Evolutionary conservation across 2,888 invertebrate genomes (phyloP), one percentile per base, ranked within the genome.

Genomic region (Stramonita haemastoma): DNA sequence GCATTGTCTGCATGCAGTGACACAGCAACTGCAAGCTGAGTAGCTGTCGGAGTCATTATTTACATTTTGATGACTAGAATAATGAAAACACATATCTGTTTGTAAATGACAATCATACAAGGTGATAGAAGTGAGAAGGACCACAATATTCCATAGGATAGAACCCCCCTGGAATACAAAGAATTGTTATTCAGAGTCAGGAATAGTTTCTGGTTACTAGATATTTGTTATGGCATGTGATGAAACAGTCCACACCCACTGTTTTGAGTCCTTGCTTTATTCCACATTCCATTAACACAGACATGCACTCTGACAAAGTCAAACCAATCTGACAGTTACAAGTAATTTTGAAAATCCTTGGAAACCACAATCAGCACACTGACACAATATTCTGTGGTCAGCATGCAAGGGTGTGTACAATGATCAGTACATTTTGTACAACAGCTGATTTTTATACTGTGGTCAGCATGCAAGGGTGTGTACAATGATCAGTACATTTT

Each of bases 211-310:
- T 46, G 46, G 4, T 32, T 79, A 32, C 79, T 79, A 32, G 79
- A 79, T 79, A 17, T 1, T 34, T 34, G 32, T 83, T 83, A 26
- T n/a, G 11, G 73, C n/a, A 22, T 73, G 73, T 29, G 73, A n/a
- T 22, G 1, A 32, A 83, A 83, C 36, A 83, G 26, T 36, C 36
- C n/a, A 83, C 22, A 36, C 36, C 36, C 36, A 83, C 81, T 26
- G 19, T 22, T 13, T 83, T 46, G 81, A 36, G 81, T 83, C 81
- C 81, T 46, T 83, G 36, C 19, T 83, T 83, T 83, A 46, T 46
- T 83, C 81, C 81, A 46, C 46, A 29, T 81, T 83, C 81, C 81
- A 83, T 83, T 22, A 83, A 83, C n/a, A 26, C 26, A 13, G 46
- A 83, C 81, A 83, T 36, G 81, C 81, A 46, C 81, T 83, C 81